Conservation (phyloP, 1,140 invertebrate genomes). For the Drosophila pectinifera region DNA sequence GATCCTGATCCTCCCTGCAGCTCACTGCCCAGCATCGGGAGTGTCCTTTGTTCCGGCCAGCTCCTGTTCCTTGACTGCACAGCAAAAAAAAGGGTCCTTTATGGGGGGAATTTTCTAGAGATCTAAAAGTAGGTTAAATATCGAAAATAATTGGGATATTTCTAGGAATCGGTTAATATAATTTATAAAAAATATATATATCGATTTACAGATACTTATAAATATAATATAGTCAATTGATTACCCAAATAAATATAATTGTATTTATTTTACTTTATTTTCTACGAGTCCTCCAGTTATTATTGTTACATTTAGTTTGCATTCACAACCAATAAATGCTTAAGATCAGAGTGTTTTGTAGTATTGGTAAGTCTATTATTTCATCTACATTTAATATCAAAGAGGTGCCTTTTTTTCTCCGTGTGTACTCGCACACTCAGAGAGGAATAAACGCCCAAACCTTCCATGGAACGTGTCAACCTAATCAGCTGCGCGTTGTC, state of each 20-base stretch:
- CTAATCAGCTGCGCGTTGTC: constrained; percentile 59
- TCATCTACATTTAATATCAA: neutral
- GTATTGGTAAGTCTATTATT: neutral
- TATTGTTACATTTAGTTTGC: no score
- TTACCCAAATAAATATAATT: no score
- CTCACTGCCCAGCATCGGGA: constrained; percentile 37
- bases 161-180: no score
- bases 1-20: constrained; percentile 10
- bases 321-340: neutral
- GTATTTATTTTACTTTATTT: no score
- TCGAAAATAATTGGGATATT: no score
- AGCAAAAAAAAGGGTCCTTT: neutral
- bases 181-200: no score
- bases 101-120: neutral
- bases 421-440: constrained; percentile 13
- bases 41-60: constrained; percentile 55
- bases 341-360: no score
- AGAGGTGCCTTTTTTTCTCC: neutral
- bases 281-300: neutral
- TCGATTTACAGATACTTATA: no score
- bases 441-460: neutral
- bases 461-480: constrained; percentile 67
- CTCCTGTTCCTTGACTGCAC: constrained; percentile 12
- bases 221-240: no score
- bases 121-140: no score